Evolutionary conservation across 2,888 invertebrate genomes (phyloP).

Genomic region (Trissoscelio sp.): DNA sequence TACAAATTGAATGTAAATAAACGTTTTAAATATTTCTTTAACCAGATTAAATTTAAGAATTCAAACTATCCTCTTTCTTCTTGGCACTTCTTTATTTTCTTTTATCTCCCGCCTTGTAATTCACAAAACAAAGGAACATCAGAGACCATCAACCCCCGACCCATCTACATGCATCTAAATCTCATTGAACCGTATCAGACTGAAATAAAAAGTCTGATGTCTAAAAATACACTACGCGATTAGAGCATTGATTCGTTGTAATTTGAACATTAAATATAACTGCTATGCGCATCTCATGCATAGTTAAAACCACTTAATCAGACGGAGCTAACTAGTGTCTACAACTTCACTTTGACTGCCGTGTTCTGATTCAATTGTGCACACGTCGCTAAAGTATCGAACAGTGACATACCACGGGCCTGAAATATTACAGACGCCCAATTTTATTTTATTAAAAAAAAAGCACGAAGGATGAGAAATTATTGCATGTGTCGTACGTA

Average conservation of each 20-base stretch:
- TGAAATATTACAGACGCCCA: constrained; percentile 35
- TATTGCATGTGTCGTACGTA: constrained; percentile 36
- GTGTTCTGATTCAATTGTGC: constrained; percentile 34
- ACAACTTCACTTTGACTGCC: constrained; percentile 33
- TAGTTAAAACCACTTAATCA: constrained; percentile 56
- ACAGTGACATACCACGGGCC: neutral
- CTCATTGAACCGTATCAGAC: constrained; percentile 19
- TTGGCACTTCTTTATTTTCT: too few relatives aligned
- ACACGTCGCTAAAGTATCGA: constrained; percentile 34
- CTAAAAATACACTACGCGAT: constrained; percentile 20
- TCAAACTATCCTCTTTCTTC: too few relatives aligned
- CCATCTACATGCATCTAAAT: constrained; percentile 17
- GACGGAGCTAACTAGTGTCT: constrained; percentile 45
- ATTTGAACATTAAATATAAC: constrained; percentile 38
- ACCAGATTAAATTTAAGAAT: too few relatives aligned
- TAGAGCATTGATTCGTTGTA: constrained; percentile 28
- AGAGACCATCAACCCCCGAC: constrained; percentile 26
- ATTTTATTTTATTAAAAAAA: too few relatives aligned
- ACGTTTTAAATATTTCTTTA: too few relatives aligned
- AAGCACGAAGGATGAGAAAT: constrained; percentile 44
- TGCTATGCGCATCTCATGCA: constrained; percentile 41
- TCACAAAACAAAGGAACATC: too few relatives aligned
- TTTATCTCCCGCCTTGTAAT: too few relatives aligned
- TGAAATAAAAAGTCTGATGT: constrained; percentile 31
- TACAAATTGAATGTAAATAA: too few relatives aligned